Percentiles rank a stretch among this genome's conserved stretches.
Conservation (phyloP, 2,888 invertebrate genomes). For the Epirrhoe alternata region DNA sequence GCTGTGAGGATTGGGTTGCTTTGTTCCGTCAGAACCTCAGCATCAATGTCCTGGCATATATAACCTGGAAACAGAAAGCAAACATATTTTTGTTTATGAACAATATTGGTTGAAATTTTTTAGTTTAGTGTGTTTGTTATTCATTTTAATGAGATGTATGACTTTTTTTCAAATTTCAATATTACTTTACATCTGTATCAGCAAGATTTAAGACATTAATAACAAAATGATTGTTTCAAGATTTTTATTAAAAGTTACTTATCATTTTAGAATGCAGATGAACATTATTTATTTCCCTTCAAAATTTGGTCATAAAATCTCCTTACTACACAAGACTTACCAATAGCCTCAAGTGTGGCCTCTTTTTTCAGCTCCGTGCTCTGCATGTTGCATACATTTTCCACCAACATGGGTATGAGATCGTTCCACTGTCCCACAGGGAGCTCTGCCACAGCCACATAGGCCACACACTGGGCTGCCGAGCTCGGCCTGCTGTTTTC, state of each 20-base stretch:
- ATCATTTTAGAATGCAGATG: no score
- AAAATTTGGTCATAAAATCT: not conserved
- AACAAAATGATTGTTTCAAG: no score
- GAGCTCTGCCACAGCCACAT: slow-evolving; percentile 98
- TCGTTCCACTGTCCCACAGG: slow-evolving; percentile 97
- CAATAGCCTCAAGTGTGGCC: slow-evolving; percentile 98
- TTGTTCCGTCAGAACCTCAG: slow-evolving; percentile 95
- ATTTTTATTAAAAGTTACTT: no score
- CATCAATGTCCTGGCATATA: slow-evolving; percentile 99
- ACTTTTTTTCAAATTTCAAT: no score
- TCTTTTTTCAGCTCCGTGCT: slow-evolving; percentile 98
- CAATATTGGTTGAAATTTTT: no score
- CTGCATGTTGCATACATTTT: slow-evolving; percentile 94
- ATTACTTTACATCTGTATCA: no score
- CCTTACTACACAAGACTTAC: slow-evolving; percentile 67
- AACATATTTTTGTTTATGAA: not conserved
- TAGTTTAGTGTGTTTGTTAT: no score
- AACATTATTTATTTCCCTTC: not conserved
- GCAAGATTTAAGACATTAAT: no score
- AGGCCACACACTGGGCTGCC: slow-evolving; percentile 99
- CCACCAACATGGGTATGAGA: slow-evolving; percentile 93
- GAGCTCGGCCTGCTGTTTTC: slow-evolving; percentile 98
- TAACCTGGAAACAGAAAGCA: slow-evolving; percentile 82
- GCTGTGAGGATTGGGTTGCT: slow-evolving; percentile 99
- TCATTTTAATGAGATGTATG: no score